Base-by-base conservation (phyloP, 2,113 vertebrate genomes). In the Microcebus murinus region DNA sequence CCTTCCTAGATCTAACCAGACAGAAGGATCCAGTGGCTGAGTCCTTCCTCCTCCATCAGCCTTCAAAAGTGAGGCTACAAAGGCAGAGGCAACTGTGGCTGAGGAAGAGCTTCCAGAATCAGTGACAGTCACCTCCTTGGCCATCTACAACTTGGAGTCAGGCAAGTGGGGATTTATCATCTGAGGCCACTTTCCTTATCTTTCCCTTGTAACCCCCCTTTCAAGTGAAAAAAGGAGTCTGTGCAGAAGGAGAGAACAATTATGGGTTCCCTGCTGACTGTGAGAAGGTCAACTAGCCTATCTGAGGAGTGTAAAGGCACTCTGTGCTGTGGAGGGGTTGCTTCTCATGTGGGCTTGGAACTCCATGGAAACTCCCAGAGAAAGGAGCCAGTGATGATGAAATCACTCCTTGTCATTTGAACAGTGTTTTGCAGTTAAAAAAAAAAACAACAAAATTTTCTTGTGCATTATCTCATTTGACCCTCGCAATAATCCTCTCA, bases 1-100 rank as follows among this genome's bases (percentile, higher is more conserved):
- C 79, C 87, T 50, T 89, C 14, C 76, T 89, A 87, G 88, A 91
- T 86, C 57, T 42, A 94, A 71, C 50, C 70, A 81, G 82, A 93
- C 77, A 86, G 74, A 4, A 65, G 48, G 18, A 34, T 67, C 21
- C 63, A 74, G 0, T 1, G n/a, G 88, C 31, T 77, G 21, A 0
- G 11, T 73, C 94, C 86, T 93, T 92, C 1, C 50, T 8, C 42
- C 20, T 31, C 68, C 23, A 29, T 95, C 0, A 77, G 83, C 34
- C 65, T 65, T 81, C 90, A 94, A 96, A 71, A 92, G 71, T 12
- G 2, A 73, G 27, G n/a, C 3, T 85, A 74, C 88, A 63, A 6
- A 68, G 71, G 74, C 29, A 71, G 63, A 57, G 50, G 14, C 39
- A 25, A 76, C 0, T 2, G 31, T 80, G 34, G 87, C 27, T 31